These are phyloP conservation scores for Lamellibrachia luymesi DNA, from an alignment of 1,140 invertebrate species.

Conservation along the genomic window DNA sequence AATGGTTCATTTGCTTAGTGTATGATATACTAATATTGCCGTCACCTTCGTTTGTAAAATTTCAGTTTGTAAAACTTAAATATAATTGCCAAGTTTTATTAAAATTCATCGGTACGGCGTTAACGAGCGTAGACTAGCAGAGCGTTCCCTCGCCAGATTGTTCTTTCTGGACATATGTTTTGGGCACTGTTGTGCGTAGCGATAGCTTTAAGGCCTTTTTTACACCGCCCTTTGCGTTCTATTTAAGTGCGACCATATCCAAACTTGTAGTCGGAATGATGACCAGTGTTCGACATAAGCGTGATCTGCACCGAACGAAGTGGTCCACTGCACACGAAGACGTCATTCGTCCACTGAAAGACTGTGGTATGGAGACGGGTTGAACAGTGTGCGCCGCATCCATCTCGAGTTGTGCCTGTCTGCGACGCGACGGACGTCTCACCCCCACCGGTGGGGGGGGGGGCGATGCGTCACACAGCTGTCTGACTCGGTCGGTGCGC, in stretches of 20 bases:
- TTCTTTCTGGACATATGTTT: not conserved
- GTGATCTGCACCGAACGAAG: not conserved
- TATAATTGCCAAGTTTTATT: not conserved
- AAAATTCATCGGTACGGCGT: not conserved
- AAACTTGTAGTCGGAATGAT: not conserved
- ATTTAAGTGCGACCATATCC: not conserved
- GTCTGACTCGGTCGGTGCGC: not conserved
- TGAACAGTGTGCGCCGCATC: too few relatives aligned
- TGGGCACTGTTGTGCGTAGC: not conserved
- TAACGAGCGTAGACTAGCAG: not conserved
- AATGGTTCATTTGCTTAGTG: not conserved
- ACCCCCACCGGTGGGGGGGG: too few relatives aligned
- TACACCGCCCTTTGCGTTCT: not conserved
- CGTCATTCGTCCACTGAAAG: not conserved
- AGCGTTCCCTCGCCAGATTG: not conserved
- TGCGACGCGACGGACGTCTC: too few relatives aligned
- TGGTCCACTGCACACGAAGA: not conserved
- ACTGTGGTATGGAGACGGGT: not conserved
- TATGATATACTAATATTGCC: not conserved
- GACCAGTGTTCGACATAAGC: not conserved
- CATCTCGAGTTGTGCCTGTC: too few relatives aligned
- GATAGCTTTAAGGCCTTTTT: not conserved
- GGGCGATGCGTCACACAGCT: not conserved
- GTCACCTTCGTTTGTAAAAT: not conserved
- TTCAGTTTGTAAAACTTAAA: not conserved